Conservation (phyloP, 2,797 vertebrate species). For the Lemur catta region DNA sequence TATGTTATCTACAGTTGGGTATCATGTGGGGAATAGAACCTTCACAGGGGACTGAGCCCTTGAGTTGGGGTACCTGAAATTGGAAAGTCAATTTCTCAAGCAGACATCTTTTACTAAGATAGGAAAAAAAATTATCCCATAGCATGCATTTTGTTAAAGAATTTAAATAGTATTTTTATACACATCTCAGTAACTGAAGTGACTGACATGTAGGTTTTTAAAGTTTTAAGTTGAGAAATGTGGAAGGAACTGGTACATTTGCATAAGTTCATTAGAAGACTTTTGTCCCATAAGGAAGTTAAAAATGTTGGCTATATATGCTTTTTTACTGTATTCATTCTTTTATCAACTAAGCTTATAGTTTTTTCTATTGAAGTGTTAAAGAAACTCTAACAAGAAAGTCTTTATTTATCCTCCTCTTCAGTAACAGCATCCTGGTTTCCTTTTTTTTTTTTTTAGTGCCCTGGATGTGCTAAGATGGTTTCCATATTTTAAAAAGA, state of each 20-base stretch:
- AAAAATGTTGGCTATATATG: not conserved
- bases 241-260: not conserved
- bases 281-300: not conserved
- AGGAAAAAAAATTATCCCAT: not conserved
- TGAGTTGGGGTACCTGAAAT: not conserved
- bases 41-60: not conserved
- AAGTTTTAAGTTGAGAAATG: conserved; percentile 9
- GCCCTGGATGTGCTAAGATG: not conserved
- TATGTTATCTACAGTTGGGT: not conserved
- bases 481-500: conserved; percentile 9
- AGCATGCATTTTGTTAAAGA: not conserved
- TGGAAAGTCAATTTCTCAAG: conserved; percentile 12
- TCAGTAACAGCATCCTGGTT: not conserved
- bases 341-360: not conserved
- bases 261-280: not conserved
- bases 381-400: not conserved
- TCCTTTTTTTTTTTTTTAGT: too few relatives aligned
- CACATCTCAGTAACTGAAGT: not conserved
- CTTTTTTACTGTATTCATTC: not conserved
- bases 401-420: not conserved
- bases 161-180: conserved; percentile 16
- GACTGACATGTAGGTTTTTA: not conserved
- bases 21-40: not conserved
- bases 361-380: not conserved
- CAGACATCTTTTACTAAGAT: not conserved